Evolutionary conservation across 2,113 vertebrate species (phyloP).

Genomic region (Zosterops pallidus): DNA sequence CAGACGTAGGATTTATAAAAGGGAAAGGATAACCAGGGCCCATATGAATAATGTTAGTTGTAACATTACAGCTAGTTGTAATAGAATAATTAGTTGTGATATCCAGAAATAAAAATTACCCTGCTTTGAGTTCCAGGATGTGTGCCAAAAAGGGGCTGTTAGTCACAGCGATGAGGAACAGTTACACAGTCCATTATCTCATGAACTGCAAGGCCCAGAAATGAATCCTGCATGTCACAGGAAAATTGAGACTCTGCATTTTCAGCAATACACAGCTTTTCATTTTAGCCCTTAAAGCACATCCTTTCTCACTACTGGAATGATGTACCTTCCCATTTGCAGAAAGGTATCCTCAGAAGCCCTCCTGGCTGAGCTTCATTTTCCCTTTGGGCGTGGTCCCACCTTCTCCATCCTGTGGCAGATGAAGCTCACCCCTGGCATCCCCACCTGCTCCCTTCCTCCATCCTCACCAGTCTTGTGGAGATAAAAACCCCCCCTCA

Average conservation of each 20-base stretch:
- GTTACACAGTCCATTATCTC: conserved; percentile 36
- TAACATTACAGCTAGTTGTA: conserved; percentile 59
- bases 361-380: background rate
- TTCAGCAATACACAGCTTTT: background rate
- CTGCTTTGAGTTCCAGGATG: background rate
- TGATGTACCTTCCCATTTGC: background rate
- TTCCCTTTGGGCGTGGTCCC: background rate
- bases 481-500: too few species aligned
- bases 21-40: conserved; percentile 25
- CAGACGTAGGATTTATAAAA: conserved; percentile 48
- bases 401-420: background rate
- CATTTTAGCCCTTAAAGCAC: background rate
- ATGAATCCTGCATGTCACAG: background rate
- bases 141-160: conserved; percentile 23
- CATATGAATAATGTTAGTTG: conserved; percentile 61
- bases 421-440: background rate
- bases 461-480: background rate
- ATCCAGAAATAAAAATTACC: conserved; percentile 59
- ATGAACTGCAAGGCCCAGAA: background rate
- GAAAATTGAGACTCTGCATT: background rate
- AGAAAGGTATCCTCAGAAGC: background rate
- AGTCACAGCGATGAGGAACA: conserved; percentile 20
- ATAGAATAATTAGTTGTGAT: conserved; percentile 69
- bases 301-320: background rate
- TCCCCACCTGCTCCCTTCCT: background rate